phyloP scores from a whole-genome alignment of 2,888 invertebrate genomes.

The Penaeus monodon region DNA sequence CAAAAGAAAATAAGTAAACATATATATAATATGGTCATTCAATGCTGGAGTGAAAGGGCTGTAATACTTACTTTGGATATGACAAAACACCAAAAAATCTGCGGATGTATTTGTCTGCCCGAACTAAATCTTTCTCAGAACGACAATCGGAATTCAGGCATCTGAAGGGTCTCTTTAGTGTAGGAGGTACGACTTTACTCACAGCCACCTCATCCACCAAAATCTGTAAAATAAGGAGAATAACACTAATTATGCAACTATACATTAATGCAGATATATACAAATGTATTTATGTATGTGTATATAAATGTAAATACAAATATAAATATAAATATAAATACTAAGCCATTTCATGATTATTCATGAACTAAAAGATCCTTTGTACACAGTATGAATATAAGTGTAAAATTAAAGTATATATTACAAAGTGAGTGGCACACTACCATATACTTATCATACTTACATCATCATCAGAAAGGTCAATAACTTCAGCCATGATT shows the following conservation, averaged over 20 bases:
- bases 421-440: no score
- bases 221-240: constrained; percentile 8
- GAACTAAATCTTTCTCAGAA: constrained; percentile 40
- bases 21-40: background rate
- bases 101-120: constrained; percentile 49
- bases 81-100: constrained; percentile 60
- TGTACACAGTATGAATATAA: no score
- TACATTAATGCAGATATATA: no score
- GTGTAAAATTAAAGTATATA: no score
- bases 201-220: constrained; percentile 27
- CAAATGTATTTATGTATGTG: no score
- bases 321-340: no score
- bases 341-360: background rate
- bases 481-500: constrained; percentile 62
- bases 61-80: constrained; percentile 49
- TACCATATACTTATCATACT: background rate
- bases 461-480: constrained; percentile 62
- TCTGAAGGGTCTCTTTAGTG: constrained; percentile 41
- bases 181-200: background rate
- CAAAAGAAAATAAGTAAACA: background rate
- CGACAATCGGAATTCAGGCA: constrained; percentile 63
- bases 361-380: background rate
- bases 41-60: background rate
- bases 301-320: no score
- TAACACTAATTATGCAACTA: background rate